These are phyloP conservation scores for Microcebus murinus DNA, from an alignment of 2,113 vertebrate species.

Conservation along the genomic window DNA sequence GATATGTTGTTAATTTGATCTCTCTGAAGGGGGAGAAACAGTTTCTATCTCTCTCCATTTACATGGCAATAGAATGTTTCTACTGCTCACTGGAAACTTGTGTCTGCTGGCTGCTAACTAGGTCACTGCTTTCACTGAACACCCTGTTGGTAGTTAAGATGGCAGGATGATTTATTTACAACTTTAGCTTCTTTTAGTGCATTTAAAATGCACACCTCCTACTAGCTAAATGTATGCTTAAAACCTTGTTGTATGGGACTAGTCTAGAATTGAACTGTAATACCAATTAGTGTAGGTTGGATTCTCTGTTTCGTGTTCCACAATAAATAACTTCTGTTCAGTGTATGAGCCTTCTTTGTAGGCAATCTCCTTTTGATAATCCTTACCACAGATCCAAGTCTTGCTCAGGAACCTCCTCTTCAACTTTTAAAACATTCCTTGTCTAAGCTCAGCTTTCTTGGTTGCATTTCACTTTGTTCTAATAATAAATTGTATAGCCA, in stretches of 20 bases:
- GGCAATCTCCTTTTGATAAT: not conserved
- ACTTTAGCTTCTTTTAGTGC: constrained; percentile 37
- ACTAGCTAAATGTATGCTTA: not conserved
- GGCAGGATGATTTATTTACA: not conserved
- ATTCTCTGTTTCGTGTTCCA: constrained; percentile 65
- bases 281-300: constrained; percentile 76
- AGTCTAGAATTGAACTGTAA: constrained; percentile 55
- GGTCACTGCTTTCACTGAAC: constrained; percentile 32
- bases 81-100: not conserved
- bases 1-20: constrained; percentile 3
- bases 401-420: not conserved
- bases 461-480: not conserved
- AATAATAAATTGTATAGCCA: not conserved
- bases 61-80: not conserved
- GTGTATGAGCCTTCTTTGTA: constrained; percentile 9
- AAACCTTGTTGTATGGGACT: constrained; percentile 56
- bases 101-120: constrained; percentile 34
- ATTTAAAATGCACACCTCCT: constrained; percentile 54
- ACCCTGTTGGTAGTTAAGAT: not conserved
- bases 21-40: not conserved
- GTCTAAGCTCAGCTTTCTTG: not conserved
- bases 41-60: not conserved
- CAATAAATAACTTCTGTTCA: constrained; percentile 75
- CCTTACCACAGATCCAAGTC: not conserved
- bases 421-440: not conserved